Evolutionary conservation across 2,888 invertebrate species (phyloP).

Genomic region (Cryptus armator): DNA sequence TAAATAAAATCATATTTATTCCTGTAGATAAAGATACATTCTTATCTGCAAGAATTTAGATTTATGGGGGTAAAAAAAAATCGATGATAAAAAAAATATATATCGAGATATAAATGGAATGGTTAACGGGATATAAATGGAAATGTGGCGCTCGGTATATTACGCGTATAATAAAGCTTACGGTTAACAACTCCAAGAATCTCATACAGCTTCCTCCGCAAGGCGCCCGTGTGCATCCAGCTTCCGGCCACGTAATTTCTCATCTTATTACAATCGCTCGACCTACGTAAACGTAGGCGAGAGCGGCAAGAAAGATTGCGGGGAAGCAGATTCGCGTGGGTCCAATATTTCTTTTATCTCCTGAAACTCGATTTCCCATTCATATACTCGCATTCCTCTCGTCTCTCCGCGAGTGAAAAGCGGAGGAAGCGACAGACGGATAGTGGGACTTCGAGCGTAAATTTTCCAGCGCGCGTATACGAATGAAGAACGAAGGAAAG

Average conservation of each 20-base stretch:
- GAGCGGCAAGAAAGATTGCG: background rate
- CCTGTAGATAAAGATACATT: too few species aligned
- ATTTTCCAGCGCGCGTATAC: too few species aligned
- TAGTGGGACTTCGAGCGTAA: background rate
- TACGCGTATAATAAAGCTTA: background rate
- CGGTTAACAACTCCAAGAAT: constrained; percentile 23
- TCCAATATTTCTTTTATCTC: background rate
- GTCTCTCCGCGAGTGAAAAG: background rate
- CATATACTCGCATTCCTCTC: background rate
- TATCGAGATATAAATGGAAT: background rate
- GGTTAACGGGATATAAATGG: background rate
- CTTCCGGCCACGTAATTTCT: constrained; percentile 58
- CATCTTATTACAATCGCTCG: constrained; percentile 58
- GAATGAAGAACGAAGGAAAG: background rate
- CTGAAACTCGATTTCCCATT: background rate
- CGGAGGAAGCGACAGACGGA: background rate
- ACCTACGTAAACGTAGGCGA: constrained; percentile 61
- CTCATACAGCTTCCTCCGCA: constrained; percentile 58
- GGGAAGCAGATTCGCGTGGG: constrained; percentile 8
- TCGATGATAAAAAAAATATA: too few species aligned
- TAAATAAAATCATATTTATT: too few species aligned
- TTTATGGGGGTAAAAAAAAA: too few species aligned
- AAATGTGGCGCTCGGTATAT: constrained; percentile 3
- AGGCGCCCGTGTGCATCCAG: constrained; percentile 29
- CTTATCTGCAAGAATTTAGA: too few species aligned